Evolutionary conservation across 2,797 vertebrate species (phyloP), one percentile per base, ranked within the genome.

Genomic region (Sylvilagus floridanus): DNA sequence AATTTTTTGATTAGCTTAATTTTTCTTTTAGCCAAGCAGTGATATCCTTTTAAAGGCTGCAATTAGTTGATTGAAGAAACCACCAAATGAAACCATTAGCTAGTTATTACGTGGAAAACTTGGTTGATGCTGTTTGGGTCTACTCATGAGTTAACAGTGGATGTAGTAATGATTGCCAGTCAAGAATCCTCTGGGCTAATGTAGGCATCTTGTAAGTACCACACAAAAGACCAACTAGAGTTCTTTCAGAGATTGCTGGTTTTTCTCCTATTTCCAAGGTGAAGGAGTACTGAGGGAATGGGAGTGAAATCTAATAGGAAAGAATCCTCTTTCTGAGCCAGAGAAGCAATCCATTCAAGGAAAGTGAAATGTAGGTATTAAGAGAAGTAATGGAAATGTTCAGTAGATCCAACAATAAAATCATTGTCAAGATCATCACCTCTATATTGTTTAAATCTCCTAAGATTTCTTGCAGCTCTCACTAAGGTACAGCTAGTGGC

Each of bases 51-150:
- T 68, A 86, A 95, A 93, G 94, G 52, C 72, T 88, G 52, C 93
- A 96, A 94, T 92, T 93, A 83, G 73, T 47, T 86, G 78, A 95
- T 71, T 83, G 90, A 88, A 95, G 50, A 97, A 98, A 96, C 62
- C 71, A 88, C 68, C 82, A 96, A 84, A 83, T 88, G 89, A 93
- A 95, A 90, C 60, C 78, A 47, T 77, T 77, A 62, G 79, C 6
- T 91, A 90, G 79, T 4, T 79, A 3, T 16, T 88, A 84, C 92
- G 91, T 85, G 71, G 85, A 95, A 96, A 79, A 82, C 19, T 91
- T 88, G 60, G 69, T 81, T 76, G 17, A 0, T 54, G 52, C 87
- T 84, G 47, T 84, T 91, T 95, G 37, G 68, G 47, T 35, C 93
- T 97, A 77, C 94, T 96, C 84, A 86, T 63, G 93, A 90, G 42